Percentiles rank a stretch among this genome's conserved stretches.
phyloP scores from a whole-genome alignment of 2,113 vertebrate genomes.

The Bubo blakistoni region DNA sequence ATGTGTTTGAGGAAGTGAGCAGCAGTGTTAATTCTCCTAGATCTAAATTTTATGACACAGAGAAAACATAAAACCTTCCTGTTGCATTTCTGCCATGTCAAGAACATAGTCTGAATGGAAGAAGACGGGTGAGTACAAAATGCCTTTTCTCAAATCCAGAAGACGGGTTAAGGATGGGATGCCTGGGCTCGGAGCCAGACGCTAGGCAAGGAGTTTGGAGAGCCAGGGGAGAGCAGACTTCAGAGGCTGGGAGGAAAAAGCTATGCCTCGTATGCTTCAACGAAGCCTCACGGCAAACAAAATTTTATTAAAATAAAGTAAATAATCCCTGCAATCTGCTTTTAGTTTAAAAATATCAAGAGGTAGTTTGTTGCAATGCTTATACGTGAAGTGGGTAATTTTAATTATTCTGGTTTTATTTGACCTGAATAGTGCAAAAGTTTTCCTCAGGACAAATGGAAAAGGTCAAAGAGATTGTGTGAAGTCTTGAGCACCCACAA shows the following conservation, averaged over 20 bases:
- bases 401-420: background rate
- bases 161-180: background rate
- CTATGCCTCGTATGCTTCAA: background rate
- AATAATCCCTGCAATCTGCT: background rate
- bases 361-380: background rate
- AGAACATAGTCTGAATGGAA: background rate
- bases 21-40: background rate
- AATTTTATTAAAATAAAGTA: background rate
- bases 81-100: background rate
- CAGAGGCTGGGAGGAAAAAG: background rate
- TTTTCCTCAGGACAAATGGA: background rate
- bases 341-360: background rate
- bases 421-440: background rate
- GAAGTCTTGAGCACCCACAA: background rate
- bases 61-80: background rate
- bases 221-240: background rate
- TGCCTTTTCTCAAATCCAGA: background rate
- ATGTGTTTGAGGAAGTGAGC: background rate
- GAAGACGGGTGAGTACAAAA: background rate
- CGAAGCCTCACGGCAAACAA: background rate
- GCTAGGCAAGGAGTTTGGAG: background rate
- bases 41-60: background rate
- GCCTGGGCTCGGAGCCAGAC: background rate
- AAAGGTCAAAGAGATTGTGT: background rate
- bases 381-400: background rate